Evolutionary conservation across 2,797 vertebrate species (phyloP).

Genomic region (Sphenodon punctatus): DNA sequence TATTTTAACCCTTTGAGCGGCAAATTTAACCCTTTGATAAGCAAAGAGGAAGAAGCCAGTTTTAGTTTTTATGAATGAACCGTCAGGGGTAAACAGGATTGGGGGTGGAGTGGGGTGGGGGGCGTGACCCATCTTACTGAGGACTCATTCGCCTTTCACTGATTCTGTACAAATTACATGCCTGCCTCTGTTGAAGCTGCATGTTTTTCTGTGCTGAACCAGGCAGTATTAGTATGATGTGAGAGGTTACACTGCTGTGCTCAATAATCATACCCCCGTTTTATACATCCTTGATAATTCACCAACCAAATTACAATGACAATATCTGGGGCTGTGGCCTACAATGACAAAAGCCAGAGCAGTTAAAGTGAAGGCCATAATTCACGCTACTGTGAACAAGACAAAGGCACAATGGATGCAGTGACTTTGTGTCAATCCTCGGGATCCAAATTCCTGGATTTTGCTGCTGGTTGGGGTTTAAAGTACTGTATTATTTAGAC

Average conservation of each 20-base stretch:
- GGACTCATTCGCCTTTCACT: slow-evolving; percentile 35
- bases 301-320: slow-evolving; percentile 50
- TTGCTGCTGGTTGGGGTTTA: slow-evolving; percentile 42
- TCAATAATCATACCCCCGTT: slow-evolving; percentile 46
- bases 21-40: slow-evolving; percentile 68
- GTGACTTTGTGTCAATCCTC: slow-evolving; percentile 30
- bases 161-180: slow-evolving; percentile 32
- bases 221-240: slow-evolving; percentile 36
- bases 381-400: slow-evolving; percentile 26
- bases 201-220: slow-evolving; percentile 3
- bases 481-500: neutral
- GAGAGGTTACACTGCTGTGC: slow-evolving; percentile 25
- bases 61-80: neutral
- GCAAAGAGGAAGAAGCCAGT: neutral
- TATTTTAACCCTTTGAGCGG: slow-evolving; percentile 61
- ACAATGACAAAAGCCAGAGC: slow-evolving; percentile 65
- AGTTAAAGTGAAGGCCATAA: neutral
- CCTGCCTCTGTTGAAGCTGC: slow-evolving; percentile 27
- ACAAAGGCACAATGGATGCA: neutral
- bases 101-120: neutral
- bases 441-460: slow-evolving; percentile 18
- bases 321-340: slow-evolving; percentile 9
- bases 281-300: slow-evolving; percentile 34
- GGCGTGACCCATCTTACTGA: slow-evolving; percentile 27
- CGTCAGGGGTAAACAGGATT: neutral